phyloP scores from a whole-genome alignment of 2,113 vertebrate genomes.

The Anser brachyrhynchus region DNA sequence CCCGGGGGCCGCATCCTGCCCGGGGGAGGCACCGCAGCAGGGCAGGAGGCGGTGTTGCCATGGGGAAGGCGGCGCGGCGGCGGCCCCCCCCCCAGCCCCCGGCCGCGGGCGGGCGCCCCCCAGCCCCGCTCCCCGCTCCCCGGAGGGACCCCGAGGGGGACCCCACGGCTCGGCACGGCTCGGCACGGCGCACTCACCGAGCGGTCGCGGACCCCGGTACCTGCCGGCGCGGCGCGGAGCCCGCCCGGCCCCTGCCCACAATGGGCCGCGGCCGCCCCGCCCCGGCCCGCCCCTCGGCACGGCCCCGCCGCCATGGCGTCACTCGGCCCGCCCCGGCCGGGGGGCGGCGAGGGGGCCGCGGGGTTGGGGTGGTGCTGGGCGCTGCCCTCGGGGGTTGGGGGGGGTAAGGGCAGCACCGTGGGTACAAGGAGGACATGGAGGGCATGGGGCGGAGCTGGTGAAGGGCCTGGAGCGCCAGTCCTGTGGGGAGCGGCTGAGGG shows the following conservation, averaged over 20 bases:
- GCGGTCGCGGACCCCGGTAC: background rate
- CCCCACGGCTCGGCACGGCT: no score
- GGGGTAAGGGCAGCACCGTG: no score
- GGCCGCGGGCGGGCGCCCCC: constrained; percentile 38
- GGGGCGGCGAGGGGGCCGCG: no score
- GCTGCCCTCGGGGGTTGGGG: no score
- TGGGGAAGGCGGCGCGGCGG: constrained; percentile 48
- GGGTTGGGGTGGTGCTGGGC: no score
- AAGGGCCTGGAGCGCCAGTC: no score
- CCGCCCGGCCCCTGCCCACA: constrained; percentile 40
- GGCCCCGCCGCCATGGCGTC: background rate
- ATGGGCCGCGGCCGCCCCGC: background rate
- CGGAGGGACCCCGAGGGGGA: no score
- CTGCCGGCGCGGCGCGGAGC: background rate
- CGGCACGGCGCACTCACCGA: background rate
- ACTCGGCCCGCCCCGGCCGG: no score
- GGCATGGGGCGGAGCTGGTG: no score
- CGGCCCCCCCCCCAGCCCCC: constrained; percentile 41
- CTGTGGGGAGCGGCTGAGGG: no score
- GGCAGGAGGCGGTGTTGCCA: constrained; percentile 45
- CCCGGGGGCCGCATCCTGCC: background rate
- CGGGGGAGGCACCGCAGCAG: background rate
- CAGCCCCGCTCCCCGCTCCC: background rate
- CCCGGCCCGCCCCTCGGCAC: background rate
- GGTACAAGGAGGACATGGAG: no score